Evolutionary conservation across 2,113 vertebrate genomes (phyloP).

Genomic region (Dasyornis broadbenti): DNA sequence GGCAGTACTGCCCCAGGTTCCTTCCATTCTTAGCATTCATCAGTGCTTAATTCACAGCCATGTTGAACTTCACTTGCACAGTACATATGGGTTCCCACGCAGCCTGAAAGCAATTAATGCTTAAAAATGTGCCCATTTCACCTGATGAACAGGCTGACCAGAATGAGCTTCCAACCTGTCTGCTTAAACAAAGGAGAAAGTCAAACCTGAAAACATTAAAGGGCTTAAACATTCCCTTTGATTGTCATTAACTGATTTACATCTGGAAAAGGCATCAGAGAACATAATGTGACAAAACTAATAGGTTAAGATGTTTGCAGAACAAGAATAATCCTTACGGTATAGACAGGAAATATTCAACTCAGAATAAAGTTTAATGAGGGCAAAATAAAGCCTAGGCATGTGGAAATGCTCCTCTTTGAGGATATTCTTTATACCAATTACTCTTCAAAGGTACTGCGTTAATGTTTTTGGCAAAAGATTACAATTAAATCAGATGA

Average conservation of each 20-base stretch:
- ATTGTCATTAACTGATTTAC: conserved; percentile 74
- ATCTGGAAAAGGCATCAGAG: conserved; percentile 82
- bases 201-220: conserved; percentile 30
- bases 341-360: conserved; percentile 20
- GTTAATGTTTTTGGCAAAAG: conserved; percentile 69
- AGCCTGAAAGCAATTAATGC: conserved; percentile 73
- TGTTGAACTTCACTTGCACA: background rate
- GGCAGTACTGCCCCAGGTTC: background rate
- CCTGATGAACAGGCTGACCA: conserved; percentile 46
- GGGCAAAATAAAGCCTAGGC: conserved; percentile 71
- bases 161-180: conserved; percentile 11
- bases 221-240: conserved; percentile 67
- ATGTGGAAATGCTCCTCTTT: conserved; percentile 75
- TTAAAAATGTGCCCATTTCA: conserved; percentile 67
- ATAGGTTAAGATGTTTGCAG: conserved; percentile 58
- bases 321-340: conserved; percentile 29
- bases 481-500: conserved; percentile 74
- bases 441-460: conserved; percentile 76
- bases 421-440: conserved; percentile 73
- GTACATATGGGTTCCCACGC: background rate
- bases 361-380: conserved; percentile 58
- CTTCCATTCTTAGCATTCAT: background rate
- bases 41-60: background rate
- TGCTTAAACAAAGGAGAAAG: conserved; percentile 47
- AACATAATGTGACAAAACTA: conserved; percentile 72